These are phyloP conservation scores for Heterodera filipjevi DNA, from an alignment of 2,888 invertebrate species.

Conservation along the genomic window DNA sequence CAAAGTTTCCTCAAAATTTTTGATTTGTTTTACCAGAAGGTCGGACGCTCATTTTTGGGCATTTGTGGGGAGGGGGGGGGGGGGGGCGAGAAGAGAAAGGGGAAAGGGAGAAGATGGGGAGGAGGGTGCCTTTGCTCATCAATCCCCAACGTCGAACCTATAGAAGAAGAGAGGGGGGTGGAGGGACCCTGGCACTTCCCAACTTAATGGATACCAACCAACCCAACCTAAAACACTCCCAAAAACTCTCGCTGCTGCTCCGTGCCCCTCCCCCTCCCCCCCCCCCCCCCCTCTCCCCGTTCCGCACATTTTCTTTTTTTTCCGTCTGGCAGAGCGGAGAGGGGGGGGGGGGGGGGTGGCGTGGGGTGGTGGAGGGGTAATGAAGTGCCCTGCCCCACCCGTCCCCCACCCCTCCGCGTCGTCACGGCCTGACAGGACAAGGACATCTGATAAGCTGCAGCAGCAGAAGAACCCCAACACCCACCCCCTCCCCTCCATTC, in stretches of 20 bases:
- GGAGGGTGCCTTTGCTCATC: conserved; percentile 2
- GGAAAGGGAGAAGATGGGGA: too few relatives aligned
- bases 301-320: neutral
- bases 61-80: neutral
- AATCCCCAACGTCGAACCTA: conserved; percentile 10
- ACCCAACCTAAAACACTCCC: neutral
- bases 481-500: neutral
- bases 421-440: conserved; percentile 6
- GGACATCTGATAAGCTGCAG: conserved; percentile 16
- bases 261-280: neutral
- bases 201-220: neutral
- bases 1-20: conserved; percentile 9
- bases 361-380: neutral
- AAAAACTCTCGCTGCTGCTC: neutral
- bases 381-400: neutral
- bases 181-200: conserved; percentile 4
- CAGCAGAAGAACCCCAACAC: neutral
- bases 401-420: neutral
- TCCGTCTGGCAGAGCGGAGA: neutral
- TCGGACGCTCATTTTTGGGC: neutral
- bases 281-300: neutral
- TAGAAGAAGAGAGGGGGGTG: neutral
- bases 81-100: neutral
- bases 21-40: conserved; percentile 2
- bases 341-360: neutral